Evolutionary conservation across 2,888 invertebrate species (phyloP).

Genomic region (Ommatoiulus sabulosus): DNA sequence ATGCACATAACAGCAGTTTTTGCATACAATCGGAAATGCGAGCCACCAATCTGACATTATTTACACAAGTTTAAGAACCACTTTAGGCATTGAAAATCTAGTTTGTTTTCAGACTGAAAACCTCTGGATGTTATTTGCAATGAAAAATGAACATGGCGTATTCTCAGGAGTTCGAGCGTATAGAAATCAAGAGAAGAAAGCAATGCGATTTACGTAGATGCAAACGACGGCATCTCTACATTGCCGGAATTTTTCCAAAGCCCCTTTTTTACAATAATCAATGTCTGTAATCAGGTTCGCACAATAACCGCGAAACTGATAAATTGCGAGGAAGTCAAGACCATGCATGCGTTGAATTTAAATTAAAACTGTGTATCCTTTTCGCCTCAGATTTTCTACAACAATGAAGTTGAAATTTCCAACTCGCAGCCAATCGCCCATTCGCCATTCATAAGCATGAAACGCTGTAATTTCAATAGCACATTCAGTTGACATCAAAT

Average conservation of each 20-base stretch:
- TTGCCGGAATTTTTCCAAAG: not conserved
- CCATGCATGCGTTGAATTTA: not conserved
- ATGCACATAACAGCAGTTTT: not conserved
- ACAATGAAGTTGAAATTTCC: constrained; percentile 9
- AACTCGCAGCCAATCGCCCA: not conserved
- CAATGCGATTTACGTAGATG: too few species aligned
- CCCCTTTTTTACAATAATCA: not conserved
- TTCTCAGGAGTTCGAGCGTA: not conserved
- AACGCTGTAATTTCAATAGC: not conserved
- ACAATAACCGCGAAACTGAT: not conserved
- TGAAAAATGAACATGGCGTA: not conserved
- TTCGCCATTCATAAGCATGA: not conserved
- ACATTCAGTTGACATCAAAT: constrained; percentile 19
- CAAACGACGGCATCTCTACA: not conserved
- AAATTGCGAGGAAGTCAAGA: not conserved
- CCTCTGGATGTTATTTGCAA: not conserved
- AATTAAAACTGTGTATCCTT: constrained; percentile 7
- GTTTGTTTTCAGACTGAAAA: not conserved
- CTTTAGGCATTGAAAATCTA: not conserved
- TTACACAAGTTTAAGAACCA: not conserved
- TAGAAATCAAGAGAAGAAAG: not conserved
- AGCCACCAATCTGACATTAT: not conserved
- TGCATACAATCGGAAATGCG: not conserved
- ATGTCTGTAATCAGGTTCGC: not conserved
- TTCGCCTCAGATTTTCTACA: not conserved